Conservation (phyloP, 1,140 invertebrate species). For the Drosophila nannoptera region DNA sequence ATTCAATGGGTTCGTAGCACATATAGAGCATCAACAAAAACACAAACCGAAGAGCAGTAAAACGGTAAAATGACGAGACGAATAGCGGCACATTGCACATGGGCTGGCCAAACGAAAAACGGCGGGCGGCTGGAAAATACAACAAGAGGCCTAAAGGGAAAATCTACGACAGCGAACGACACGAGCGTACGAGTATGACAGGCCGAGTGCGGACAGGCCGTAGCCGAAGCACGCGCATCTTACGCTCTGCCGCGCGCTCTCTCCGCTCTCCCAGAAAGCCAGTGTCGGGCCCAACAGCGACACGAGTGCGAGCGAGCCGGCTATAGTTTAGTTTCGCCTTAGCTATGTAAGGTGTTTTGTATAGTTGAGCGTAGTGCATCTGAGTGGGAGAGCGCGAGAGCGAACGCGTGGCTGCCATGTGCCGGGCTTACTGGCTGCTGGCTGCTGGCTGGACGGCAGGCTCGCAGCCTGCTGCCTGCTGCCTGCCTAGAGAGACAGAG, state of each 20-base stretch:
- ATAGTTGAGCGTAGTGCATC: slow-evolving; percentile 70
- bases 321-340: slow-evolving; percentile 64
- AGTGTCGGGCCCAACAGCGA: not conserved
- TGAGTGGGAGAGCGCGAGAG: slow-evolving; percentile 74
- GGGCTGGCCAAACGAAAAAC: slow-evolving; percentile 42
- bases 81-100: slow-evolving; percentile 64
- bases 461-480: slow-evolving; percentile 12
- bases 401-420: slow-evolving; percentile 63
- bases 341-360: slow-evolving; percentile 71
- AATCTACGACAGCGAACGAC: slow-evolving; percentile 41
- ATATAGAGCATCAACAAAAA: slow-evolving; percentile 40
- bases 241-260: slow-evolving; percentile 47
- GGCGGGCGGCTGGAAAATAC: slow-evolving; percentile 63
- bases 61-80: slow-evolving; percentile 46
- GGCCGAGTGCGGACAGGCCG: slow-evolving; percentile 32
- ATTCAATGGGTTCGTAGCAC: slow-evolving; percentile 29
- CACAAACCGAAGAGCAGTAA: slow-evolving; percentile 27
- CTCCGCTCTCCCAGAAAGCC: slow-evolving; percentile 13
- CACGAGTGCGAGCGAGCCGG: slow-evolving; percentile 54
- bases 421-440: slow-evolving; percentile 68
- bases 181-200: slow-evolving; percentile 23
- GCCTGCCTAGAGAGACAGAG: slow-evolving; percentile 23
- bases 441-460: slow-evolving; percentile 30
- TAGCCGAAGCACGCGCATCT: slow-evolving; percentile 65
- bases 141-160: slow-evolving; percentile 71